Percentiles rank a stretch among this genome's conserved stretches.
phyloP scores from a whole-genome alignment of 2,888 invertebrate species.

The Pammene aurita region DNA sequence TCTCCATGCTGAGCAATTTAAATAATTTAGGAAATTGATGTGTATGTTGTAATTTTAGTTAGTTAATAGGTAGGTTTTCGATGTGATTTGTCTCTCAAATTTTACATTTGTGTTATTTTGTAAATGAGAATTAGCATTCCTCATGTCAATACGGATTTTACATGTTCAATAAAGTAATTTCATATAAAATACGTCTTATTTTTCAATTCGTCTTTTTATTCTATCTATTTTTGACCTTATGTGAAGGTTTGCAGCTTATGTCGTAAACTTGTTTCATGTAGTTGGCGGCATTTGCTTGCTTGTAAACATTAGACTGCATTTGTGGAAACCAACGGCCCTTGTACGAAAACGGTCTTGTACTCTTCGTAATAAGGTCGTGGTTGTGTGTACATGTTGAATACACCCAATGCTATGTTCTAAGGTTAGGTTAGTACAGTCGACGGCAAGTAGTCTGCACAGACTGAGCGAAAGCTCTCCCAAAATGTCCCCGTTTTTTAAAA shows the following conservation, averaged over 20 bases:
- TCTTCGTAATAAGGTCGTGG: slow-evolving; percentile 12
- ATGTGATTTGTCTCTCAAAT: slow-evolving; percentile 83
- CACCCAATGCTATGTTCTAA: not conserved
- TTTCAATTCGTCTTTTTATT: slow-evolving; percentile 59
- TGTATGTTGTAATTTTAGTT: slow-evolving; percentile 84
- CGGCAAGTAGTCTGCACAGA: not conserved
- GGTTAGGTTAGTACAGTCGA: not conserved
- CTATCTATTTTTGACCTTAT: not conserved
- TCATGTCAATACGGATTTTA: slow-evolving; percentile 84
- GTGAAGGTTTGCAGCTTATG: not conserved
- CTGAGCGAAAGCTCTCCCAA: not conserved
- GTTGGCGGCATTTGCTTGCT: slow-evolving; percentile 9
- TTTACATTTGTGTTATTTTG: slow-evolving; percentile 83
- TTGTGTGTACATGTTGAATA: slow-evolving; percentile 5
- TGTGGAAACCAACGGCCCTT: not conserved
- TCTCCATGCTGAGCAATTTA: slow-evolving; percentile 59
- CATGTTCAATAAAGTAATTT: slow-evolving; percentile 85
- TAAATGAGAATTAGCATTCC: slow-evolving; percentile 84
- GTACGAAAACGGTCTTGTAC: slow-evolving; percentile 1
- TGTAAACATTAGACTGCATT: slow-evolving; percentile 1
- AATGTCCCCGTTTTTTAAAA: not conserved
- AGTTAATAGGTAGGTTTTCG: slow-evolving; percentile 82
- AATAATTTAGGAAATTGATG: slow-evolving; percentile 78
- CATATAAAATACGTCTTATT: slow-evolving; percentile 74
- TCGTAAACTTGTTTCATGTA: not conserved